These are phyloP conservation scores for Pomacea canaliculata DNA, from an alignment of 2,888 invertebrate species.

Conservation along the genomic window DNA sequence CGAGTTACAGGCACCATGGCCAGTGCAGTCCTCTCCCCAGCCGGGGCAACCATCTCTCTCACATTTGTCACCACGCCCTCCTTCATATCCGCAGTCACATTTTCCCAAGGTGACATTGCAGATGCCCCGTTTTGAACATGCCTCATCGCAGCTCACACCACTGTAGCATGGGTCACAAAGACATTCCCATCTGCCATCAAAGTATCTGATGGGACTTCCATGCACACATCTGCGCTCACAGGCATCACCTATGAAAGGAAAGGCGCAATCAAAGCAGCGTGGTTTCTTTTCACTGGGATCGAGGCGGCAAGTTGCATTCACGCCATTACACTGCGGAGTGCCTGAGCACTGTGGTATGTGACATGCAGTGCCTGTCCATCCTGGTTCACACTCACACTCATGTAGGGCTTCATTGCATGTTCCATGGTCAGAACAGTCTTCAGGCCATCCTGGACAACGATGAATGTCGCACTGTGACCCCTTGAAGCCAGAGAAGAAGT, in stretches of 20 bases:
- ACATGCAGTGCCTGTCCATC: conserved; percentile 51
- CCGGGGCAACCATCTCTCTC: conserved; percentile 53
- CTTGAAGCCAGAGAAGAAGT: conserved; percentile 46
- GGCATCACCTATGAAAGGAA: conserved; percentile 49
- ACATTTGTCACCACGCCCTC: conserved; percentile 47
- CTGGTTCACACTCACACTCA: conserved; percentile 47
- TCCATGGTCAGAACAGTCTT: conserved; percentile 47
- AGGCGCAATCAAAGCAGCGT: conserved; percentile 47
- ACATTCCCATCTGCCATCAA: conserved; percentile 44
- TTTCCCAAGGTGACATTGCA: conserved; percentile 36
- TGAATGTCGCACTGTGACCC: conserved; percentile 45
- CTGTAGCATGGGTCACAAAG: conserved; percentile 50
- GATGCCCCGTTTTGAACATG: conserved; percentile 32
- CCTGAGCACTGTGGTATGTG: conserved; percentile 42
- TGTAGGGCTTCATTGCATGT: conserved; percentile 42
- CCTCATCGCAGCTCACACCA: conserved; percentile 44
- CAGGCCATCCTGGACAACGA: conserved; percentile 56
- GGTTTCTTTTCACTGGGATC: conserved; percentile 40
- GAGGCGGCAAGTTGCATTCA: conserved; percentile 41
- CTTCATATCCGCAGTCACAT: conserved; percentile 47
- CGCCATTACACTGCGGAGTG: conserved; percentile 41
- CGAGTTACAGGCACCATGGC: conserved; percentile 47
- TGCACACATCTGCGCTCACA: conserved; percentile 49
- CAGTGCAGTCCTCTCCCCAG: conserved; percentile 40
- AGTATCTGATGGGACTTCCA: conserved; percentile 25